Evolutionary conservation across 2,888 invertebrate species (phyloP).

Genomic region (Pseudococcus jackbeardsleyi): DNA sequence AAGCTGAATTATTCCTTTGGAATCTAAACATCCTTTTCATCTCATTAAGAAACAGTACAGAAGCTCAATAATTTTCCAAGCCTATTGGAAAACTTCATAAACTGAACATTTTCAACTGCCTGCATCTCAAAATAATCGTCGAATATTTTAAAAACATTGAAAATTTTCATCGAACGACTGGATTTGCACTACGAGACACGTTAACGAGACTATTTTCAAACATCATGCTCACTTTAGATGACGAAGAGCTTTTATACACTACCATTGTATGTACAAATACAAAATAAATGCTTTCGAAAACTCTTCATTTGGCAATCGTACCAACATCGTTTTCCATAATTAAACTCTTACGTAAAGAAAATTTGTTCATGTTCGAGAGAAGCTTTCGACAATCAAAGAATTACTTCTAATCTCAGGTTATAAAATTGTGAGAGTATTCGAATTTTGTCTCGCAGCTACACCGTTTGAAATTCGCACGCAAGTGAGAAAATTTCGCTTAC

Average conservation of each 20-base stretch:
- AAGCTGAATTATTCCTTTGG: not conserved
- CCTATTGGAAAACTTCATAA: not conserved
- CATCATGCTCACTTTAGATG: not conserved
- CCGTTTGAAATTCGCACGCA: not conserved
- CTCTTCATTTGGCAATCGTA: not conserved
- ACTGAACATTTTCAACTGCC: not conserved
- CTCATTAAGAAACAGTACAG: not conserved
- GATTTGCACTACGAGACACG: not conserved
- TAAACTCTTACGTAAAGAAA: conserved; percentile 39
- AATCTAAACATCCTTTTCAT: not conserved
- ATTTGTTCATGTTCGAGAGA: not conserved
- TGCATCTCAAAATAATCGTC: not conserved
- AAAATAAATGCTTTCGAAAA: conserved; percentile 1
- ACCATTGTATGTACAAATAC: not conserved
- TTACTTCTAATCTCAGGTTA: not conserved
- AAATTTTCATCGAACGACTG: not conserved
- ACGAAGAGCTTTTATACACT: not conserved
- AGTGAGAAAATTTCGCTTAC: not conserved
- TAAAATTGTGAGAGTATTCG: conserved; percentile 11
- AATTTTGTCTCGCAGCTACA: not conserved
- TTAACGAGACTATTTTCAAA: not conserved
- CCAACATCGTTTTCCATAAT: not conserved
- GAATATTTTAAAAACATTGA: not conserved
- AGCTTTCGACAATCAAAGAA: conserved; percentile 27
- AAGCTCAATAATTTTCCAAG: no score